Evolutionary conservation across 2,888 invertebrate genomes (phyloP).

Genomic region (Polydesmus complanatus): DNA sequence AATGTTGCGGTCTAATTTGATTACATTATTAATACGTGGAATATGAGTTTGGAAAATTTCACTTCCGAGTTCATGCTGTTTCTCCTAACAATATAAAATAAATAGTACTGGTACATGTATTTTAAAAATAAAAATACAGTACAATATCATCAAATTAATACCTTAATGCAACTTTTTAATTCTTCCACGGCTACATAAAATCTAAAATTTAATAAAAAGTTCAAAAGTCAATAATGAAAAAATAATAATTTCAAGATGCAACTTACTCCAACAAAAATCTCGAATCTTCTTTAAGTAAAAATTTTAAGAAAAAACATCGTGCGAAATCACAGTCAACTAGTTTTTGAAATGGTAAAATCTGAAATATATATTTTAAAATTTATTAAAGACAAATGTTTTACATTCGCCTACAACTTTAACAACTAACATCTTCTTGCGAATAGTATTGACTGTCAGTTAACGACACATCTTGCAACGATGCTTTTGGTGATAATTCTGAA

Average conservation of each 20-base stretch:
- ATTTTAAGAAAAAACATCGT: conserved; percentile 62
- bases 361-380: conserved; percentile 20
- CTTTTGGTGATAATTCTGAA: conserved; percentile 42
- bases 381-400: not conserved
- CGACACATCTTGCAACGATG: too few relatives aligned
- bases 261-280: conserved; percentile 57
- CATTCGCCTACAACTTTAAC: not conserved
- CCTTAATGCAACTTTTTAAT: conserved; percentile 59
- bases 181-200: conserved; percentile 80
- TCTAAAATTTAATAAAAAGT: conserved; percentile 28
- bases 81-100: conserved; percentile 12
- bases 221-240: conserved; percentile 7
- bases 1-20: conserved; percentile 26
- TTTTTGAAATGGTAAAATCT: conserved; percentile 56
- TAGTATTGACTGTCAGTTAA: too few relatives aligned
- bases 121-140: not conserved
- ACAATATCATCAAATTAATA: conserved; percentile 25
- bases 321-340: conserved; percentile 66
- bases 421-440: too few relatives aligned
- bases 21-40: conserved; percentile 30
- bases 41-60: conserved; percentile 84
- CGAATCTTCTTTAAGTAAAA: conserved; percentile 65
- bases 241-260: not conserved
- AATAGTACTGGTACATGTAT: too few relatives aligned
- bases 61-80: conserved; percentile 65